phyloP scores from a whole-genome alignment of 2,797 vertebrate genomes.

The Trachops cirrhosus region DNA sequence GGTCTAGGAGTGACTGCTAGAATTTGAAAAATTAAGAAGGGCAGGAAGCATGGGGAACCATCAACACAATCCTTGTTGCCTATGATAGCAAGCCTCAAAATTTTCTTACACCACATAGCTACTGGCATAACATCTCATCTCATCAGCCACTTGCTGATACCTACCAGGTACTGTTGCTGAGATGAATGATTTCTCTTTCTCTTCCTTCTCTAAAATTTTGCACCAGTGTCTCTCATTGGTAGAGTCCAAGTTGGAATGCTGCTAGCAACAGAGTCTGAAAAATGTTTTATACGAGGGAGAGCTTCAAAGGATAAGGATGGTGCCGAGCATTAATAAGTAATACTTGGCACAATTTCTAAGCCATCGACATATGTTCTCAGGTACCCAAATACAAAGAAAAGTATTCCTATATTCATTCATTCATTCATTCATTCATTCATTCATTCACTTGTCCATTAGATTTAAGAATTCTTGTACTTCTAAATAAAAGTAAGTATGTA shows the following conservation, averaged over 20 bases:
- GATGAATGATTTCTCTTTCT: background rate
- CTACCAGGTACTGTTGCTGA: background rate
- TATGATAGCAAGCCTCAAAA: background rate
- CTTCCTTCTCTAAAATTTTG: background rate
- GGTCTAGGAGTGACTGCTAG: background rate
- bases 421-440: background rate
- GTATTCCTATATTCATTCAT: background rate
- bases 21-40: background rate
- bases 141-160: background rate
- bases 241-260: background rate
- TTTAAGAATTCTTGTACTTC: background rate
- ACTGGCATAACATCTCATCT: background rate
- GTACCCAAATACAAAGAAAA: background rate
- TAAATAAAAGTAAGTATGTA: background rate
- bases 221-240: background rate
- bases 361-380: background rate
- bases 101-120: background rate
- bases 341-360: background rate
- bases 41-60: background rate
- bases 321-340: background rate
- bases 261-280: background rate
- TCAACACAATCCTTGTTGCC: background rate
- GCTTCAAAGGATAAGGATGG: background rate
- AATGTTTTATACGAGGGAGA: background rate
- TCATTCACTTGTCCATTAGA: background rate